phyloP scores from a whole-genome alignment of 2,888 invertebrate species.

The Xanthorhoe designata region DNA sequence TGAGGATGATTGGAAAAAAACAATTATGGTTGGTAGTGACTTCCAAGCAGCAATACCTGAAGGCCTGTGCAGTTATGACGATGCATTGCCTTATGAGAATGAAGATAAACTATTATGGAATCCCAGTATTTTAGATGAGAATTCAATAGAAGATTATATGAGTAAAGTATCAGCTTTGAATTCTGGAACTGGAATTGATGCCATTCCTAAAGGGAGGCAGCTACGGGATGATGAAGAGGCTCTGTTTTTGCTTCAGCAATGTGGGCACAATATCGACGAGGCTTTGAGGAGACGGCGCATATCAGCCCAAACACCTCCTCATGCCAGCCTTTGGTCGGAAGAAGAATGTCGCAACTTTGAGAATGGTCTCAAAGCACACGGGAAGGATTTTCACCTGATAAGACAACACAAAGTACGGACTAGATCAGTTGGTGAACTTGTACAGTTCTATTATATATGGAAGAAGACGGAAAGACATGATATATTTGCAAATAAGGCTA shows the following conservation, averaged over 20 bases:
- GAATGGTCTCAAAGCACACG: conserved; percentile 95
- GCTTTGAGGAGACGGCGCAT: conserved; percentile 93
- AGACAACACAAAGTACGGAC: conserved; percentile 97
- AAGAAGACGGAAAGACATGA: conserved; percentile 99
- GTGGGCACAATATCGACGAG: conserved; percentile 98
- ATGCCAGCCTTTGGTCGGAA: conserved; percentile 96
- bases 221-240: conserved; percentile 96
- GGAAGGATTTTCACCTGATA: conserved; percentile 98
- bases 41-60: conserved; percentile 98
- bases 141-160: conserved; percentile 92
- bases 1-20: conserved; percentile 96
- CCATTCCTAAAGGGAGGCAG: conserved; percentile 90
- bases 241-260: conserved; percentile 94
- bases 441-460: conserved; percentile 98
- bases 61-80: conserved; percentile 96
- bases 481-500: conserved; percentile 94
- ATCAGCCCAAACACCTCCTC: conserved; percentile 88
- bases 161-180: conserved; percentile 85
- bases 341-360: conserved; percentile 99
- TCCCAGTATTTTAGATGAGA: conserved; percentile 90
- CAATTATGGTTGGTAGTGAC: conserved; percentile 97
- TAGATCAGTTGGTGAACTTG: conserved; percentile 97
- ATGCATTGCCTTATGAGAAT: conserved; percentile 97
- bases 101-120: conserved; percentile 98
- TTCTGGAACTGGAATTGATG: conserved; percentile 73